phyloP scores from a whole-genome alignment of 2,113 vertebrate genomes.

The Dicentrarchus labrax region DNA sequence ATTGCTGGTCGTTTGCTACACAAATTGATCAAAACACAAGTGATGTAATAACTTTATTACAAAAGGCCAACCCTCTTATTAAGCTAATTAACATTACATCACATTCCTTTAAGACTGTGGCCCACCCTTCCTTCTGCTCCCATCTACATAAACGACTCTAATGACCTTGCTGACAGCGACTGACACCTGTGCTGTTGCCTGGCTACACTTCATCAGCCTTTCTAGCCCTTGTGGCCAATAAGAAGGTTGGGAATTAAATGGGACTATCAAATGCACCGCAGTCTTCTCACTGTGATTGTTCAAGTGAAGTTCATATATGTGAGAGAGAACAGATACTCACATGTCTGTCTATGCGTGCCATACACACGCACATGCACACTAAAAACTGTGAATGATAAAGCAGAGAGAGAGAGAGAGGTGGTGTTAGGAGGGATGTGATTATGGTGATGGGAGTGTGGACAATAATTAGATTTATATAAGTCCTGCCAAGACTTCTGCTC shows the following conservation, averaged over 20 bases:
- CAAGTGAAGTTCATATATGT: conserved; percentile 46
- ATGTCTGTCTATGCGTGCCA: conserved; percentile 1
- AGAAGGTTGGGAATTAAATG: conserved; percentile 40
- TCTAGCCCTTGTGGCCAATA: conserved; percentile 19
- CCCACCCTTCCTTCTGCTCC: background rate
- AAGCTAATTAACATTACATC: too few species aligned
- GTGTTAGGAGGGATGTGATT: conserved; percentile 36
- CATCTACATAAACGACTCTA: conserved; percentile 30
- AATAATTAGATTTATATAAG: conserved; percentile 51
- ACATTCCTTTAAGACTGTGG: too few species aligned
- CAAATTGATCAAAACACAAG: background rate
- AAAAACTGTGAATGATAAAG: background rate
- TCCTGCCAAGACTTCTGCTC: conserved; percentile 7
- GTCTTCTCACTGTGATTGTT: conserved; percentile 37
- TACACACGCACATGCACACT: background rate
- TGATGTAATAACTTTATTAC: background rate
- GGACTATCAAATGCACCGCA: conserved; percentile 34
- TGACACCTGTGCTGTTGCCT: conserved; percentile 39
- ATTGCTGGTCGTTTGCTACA: background rate
- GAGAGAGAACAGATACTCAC: conserved; percentile 2
- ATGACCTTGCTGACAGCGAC: conserved; percentile 40
- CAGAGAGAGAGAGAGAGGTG: background rate
- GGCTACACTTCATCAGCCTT: conserved; percentile 34
- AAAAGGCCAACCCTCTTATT: background rate
- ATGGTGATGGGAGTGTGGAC: conserved; percentile 23